Conservation (phyloP, 2,797 vertebrate genomes). For the Mycteria americana region DNA sequence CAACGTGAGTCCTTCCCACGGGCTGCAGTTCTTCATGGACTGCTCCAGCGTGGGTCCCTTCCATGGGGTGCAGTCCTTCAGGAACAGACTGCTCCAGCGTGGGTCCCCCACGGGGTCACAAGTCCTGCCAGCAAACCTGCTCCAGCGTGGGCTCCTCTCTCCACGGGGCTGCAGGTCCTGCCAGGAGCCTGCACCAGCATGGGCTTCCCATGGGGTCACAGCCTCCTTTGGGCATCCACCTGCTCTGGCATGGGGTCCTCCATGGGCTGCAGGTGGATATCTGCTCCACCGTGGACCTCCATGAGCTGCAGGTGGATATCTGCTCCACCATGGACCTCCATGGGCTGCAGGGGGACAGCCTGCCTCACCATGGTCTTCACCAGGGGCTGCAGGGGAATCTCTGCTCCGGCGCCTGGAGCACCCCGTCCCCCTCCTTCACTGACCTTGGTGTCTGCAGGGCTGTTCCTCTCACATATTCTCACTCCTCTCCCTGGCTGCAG, state of each 20-base stretch:
- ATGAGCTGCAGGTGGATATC: neutral
- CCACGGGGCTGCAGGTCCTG: too few species aligned
- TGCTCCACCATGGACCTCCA: too few species aligned
- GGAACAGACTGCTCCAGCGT: too few species aligned
- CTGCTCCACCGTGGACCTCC: neutral
- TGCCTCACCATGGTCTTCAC: neutral
- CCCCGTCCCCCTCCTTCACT: neutral
- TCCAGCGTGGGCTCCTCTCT: neutral
- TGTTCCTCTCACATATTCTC: neutral
- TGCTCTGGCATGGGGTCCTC: too few species aligned
- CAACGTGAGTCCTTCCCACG: neutral
- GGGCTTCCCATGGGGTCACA: neutral
- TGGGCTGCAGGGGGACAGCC: neutral
- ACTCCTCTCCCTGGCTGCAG: neutral
- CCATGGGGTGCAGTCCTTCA: too few species aligned
- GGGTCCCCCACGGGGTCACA: too few species aligned
- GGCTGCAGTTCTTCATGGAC: neutral
- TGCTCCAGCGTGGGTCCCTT: neutral
- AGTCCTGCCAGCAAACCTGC: neutral
- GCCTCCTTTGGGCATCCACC: too few species aligned
- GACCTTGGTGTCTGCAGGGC: neutral
- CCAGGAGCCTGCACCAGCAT: too few species aligned
- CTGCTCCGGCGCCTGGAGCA: neutral
- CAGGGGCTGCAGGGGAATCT: neutral
- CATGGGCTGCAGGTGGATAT: too few species aligned